phyloP scores from a whole-genome alignment of 2,888 invertebrate genomes.

The Spilarctia lutea region DNA sequence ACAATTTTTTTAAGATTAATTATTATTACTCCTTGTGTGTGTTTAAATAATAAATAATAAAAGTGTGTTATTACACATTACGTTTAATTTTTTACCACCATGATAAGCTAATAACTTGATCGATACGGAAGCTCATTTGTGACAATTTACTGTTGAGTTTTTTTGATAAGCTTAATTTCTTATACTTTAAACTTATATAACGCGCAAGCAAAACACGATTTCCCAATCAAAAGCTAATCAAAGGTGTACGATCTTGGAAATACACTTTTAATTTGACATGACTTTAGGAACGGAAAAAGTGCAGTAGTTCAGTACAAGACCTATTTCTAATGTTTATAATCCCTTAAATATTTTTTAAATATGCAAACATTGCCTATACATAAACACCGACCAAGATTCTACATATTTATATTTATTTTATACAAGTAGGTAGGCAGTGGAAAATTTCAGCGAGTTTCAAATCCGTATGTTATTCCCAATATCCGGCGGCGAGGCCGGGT shows the following conservation, averaged over 20 bases:
- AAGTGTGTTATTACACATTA: too few relatives aligned
- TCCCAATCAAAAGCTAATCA: background rate
- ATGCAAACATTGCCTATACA: background rate
- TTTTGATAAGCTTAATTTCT: too few relatives aligned
- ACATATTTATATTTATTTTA: constrained; percentile 23
- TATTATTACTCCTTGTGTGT: too few relatives aligned
- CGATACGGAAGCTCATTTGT: too few relatives aligned
- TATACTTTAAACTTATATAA: too few relatives aligned
- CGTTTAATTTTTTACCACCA: too few relatives aligned
- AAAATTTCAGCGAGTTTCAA: constrained; percentile 53
- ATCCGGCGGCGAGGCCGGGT: constrained; percentile 58
- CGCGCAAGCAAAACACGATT: background rate
- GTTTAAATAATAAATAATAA: too few relatives aligned
- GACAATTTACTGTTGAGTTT: too few relatives aligned
- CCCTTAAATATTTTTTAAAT: background rate
- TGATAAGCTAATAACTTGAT: too few relatives aligned
- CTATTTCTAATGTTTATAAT: background rate
- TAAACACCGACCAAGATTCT: background rate
- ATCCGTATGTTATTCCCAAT: constrained; percentile 72
- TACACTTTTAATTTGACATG: too few relatives aligned
- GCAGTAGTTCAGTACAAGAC: background rate
- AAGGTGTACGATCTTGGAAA: background rate
- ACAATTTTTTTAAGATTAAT: too few relatives aligned
- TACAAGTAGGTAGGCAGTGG: constrained; percentile 43
- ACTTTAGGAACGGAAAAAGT: background rate